A percentile compares a stretch with the other conserved stretches of the same genome.
Evolutionary conservation across 2,113 vertebrate species (phyloP).

Genomic region (Hoplias malabaricus): DNA sequence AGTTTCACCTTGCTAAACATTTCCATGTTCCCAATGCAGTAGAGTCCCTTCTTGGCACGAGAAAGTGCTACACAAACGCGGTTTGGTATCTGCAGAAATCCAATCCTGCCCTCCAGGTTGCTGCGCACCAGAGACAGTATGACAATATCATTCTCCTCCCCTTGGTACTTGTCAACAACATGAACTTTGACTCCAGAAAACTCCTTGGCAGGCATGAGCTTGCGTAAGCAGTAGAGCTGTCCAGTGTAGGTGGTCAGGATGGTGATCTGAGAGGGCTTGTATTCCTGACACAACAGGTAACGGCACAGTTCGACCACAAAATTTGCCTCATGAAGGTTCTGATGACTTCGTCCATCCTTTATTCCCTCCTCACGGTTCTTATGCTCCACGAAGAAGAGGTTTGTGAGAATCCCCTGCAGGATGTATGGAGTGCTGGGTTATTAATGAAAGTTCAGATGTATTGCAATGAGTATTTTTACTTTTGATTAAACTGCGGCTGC

Average conservation of each 20-base stretch:
- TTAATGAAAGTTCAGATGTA: no score
- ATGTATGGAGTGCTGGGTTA: conserved; percentile 4
- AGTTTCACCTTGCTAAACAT: conserved; percentile 83
- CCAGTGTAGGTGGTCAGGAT: conserved; percentile 93
- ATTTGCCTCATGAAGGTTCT: conserved; percentile 84
- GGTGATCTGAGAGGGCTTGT: conserved; percentile 88
- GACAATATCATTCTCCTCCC: conserved; percentile 94
- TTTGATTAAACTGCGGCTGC: neutral
- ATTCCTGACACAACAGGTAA: conserved; percentile 85
- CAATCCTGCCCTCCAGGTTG: conserved; percentile 78
- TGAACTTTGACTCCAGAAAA: conserved; percentile 88
- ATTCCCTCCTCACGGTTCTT: conserved; percentile 79
- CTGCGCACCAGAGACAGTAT: conserved; percentile 91
- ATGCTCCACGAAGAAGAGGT: conserved; percentile 90
- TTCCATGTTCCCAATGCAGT: conserved; percentile 84
- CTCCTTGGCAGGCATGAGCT: conserved; percentile 77
- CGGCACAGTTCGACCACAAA: conserved; percentile 88
- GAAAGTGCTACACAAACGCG: conserved; percentile 92
- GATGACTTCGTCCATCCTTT: conserved; percentile 87
- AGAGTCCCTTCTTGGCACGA: conserved; percentile 91
- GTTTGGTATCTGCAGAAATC: conserved; percentile 90
- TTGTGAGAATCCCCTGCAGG: conserved; percentile 81
- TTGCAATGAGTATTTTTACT: no score
- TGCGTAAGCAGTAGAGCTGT: conserved; percentile 86
- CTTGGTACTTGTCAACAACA: conserved; percentile 97